Base-by-base conservation (phyloP, 1,140 invertebrate genomes). In the Eupeodes corollae region DNA sequence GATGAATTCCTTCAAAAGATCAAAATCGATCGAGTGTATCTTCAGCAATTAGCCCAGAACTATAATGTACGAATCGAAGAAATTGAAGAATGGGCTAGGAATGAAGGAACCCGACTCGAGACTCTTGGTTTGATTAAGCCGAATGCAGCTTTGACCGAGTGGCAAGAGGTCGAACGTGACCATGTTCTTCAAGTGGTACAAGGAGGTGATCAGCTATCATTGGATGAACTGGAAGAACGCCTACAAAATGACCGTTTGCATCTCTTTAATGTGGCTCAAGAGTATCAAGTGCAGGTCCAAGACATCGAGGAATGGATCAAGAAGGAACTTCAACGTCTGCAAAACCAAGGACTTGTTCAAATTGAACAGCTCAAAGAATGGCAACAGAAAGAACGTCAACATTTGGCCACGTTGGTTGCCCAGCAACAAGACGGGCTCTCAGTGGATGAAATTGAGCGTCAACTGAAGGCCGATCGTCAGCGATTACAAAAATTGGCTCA, bases 401-500 rank as follows among this genome's bases (percentile, higher is more conserved):
- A 63, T 21, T 51, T 66, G n/a, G 59, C 66, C 35, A 30, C 46
- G 2, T 40, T 66, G 1, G 44, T 63, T 6, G 62, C 54, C 21
- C 54, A 67, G 46, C 62, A 67, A 47, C 62, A 61, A 11, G 51
- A 56, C 21, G 16, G 16, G 5, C 63, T 59, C 60, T 64, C 58
- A 19, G 58, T 60, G 30, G 59, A 60, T 31, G 63, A 67, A 14
- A 40, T 67, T n/a, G 52, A 52, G 15, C 39, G 50, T 1, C 57
- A 54, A n/a, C 38, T 67, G 14, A 52, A 53, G 5, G 57, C 66
- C 13, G 63, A 67, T 55, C 61, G 63, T 2, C 57, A 63, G 1
- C 63, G 66, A 26, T 64, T 67, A 61, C 63, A 67, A 30, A 66
- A 64, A 0, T 63, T 66, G 52, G 63, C 63, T 12, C 63, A 63